Evolutionary conservation across 2,113 vertebrate genomes (phyloP), one percentile per base, ranked within the genome.

Genomic region (Mobula hypostoma): DNA sequence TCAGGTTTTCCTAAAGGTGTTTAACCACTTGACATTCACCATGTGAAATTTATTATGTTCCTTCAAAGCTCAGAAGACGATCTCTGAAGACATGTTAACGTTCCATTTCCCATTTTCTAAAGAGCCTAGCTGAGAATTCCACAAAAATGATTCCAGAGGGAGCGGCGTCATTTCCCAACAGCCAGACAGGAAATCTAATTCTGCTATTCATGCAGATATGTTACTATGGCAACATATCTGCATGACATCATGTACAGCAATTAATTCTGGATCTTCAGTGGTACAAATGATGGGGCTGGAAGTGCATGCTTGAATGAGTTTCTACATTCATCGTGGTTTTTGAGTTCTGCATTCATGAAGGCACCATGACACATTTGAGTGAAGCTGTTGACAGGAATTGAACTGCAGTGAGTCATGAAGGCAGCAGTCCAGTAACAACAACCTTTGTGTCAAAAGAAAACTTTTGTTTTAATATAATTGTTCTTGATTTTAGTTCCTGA

Each of bases 231-330:
- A 66, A 90, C 66, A 15, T 36, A 66, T 90, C 85, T n/a, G 63
- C 85, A 90, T 90, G 85, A 90, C 85, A 90, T 90, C 85, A 90
- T 66, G 61, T 66, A 32, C 61, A 90, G n/a, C 85, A 90, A 66
- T 85, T 85, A 85, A 85, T 90, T 90, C 85, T 66, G 85, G 85
- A 32, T 66, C 85, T 68, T 90, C 85, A 90, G 63, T 66, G 61
- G 63, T 66, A 66, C n/a, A 90, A 66, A 90, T 32, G 85, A 90
- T 90, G 14, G 6, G 85, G 15, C 17, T 90, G 61, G 85, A 90
- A 90, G 32, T 66, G 85, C 40, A 32, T 17, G 85, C 85, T 85
- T 66, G 85, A 90, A 61, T 90, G 29, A 32, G 63, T 66, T 90
- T 90, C 61, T 15, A 63, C 85, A 90, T 66, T 66, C 61, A 88